These are phyloP conservation scores for Platygyra sinensis DNA, from an alignment of 64 coral and sea anemone species.

Conservation along the genomic window DNA sequence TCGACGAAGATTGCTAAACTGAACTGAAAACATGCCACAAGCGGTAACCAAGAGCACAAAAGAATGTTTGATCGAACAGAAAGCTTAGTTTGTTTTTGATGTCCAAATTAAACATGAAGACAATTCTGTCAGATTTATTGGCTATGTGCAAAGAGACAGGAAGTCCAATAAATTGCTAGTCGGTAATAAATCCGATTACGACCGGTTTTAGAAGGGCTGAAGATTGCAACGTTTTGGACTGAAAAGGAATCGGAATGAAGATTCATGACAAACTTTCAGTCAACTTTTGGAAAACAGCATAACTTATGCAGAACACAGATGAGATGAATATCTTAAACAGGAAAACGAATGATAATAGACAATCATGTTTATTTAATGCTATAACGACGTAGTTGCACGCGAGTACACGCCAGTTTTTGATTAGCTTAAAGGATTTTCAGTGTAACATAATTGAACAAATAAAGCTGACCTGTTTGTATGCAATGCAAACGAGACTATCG, in stretches of 20 bases:
- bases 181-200: neutral
- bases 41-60: conserved; percentile 32
- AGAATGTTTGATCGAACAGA: conserved; percentile 30
- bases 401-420: too few relatives aligned
- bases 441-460: too few relatives aligned
- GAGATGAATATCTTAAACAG: neutral
- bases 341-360: neutral
- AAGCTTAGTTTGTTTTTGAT: conserved; percentile 7
- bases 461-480: too few relatives aligned
- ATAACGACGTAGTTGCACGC: neutral
- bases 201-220: neutral
- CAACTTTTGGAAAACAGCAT: neutral
- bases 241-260: too few relatives aligned
- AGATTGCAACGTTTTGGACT: neutral
- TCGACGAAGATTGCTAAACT: neutral
- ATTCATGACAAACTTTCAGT: neutral
- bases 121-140: conserved; percentile 32
- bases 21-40: neutral
- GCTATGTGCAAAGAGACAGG: neutral
- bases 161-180: neutral
- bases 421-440: too few relatives aligned
- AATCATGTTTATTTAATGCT: neutral
- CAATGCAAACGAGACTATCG: too few relatives aligned
- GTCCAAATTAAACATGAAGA: neutral
- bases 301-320: neutral